Conservation (phyloP, 1,140 invertebrate genomes). For the Sipha flava region DNA sequence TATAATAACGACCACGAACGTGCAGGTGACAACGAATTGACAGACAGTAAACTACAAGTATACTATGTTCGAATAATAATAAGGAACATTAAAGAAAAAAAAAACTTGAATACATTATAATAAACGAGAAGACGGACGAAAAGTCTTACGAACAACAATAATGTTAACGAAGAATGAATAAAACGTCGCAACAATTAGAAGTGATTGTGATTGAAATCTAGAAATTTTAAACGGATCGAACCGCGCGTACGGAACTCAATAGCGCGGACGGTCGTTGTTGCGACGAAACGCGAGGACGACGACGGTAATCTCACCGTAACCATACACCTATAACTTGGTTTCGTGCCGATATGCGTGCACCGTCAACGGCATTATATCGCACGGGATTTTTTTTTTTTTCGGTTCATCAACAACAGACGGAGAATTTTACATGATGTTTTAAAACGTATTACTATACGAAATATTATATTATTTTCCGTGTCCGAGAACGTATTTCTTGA, state of each 20-base stretch:
- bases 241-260: neutral
- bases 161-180: neutral
- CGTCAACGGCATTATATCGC: too few relatives aligned
- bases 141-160: neutral
- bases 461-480: neutral
- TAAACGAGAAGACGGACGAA: neutral
- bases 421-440: neutral
- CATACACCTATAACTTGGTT: neutral
- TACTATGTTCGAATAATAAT: neutral
- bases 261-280: too few relatives aligned
- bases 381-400: neutral
- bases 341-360: neutral
- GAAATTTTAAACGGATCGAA: neutral
- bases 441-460: neutral
- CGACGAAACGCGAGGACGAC: too few relatives aligned
- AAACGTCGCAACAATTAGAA: neutral
- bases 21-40: neutral
- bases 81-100: neutral
- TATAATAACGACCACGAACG: neutral
- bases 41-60: neutral
- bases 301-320: neutral
- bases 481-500: neutral
- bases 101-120: neutral
- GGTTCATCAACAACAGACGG: neutral
- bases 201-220: constrained; percentile 8